Base-by-base conservation (phyloP, 2,113 vertebrate genomes). In the Eublepharis macularius region DNA sequence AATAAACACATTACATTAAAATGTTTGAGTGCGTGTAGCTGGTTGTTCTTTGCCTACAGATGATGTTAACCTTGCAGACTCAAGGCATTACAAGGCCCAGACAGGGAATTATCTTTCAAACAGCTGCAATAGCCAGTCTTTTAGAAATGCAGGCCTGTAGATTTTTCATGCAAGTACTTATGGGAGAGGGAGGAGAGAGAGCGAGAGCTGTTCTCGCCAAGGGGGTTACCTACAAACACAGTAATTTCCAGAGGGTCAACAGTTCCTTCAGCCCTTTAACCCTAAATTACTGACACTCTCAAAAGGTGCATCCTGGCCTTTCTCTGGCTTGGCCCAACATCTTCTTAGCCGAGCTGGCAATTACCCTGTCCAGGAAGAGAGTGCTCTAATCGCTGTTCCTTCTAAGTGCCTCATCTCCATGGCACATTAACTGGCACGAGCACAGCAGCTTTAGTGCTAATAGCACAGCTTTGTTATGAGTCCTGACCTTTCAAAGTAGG, bases 361-460 rank as follows among this genome's bases (percentile, higher is more conserved):
- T 84, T 70, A 66, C 72, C 80, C 74, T 87, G 75, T 80, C 49
- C 57, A 57, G 4, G 69, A 84, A 66, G 45, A 75, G 63, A 32
- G 77, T 57, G 49, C 72, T 9, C 57, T 84, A 47, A 65, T 87
- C 88, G 81, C 32, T 21, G 51, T 65, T 82, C n/a, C 73, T 84
- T 60, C 84, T 70, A 80, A 85, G 87, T 65, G 83, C 41, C 86
- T 90, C 70, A 16, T 83, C 84, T 49, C 6, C 32, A 74, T 19
- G 41, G 45, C 1, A 13, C 41, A 17, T 78, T 88, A 86, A 73
- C 60, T 49, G 87, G 39, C 49, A 84, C 79, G 80, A 57, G 3
- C 39, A 88, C 86, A 54, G 76, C 41, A 45, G 85, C 16, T n/a
- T 84, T 81, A 73, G 26, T 81, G 81, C 80, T 86, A 87, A 87